Percentiles rank a stretch among this genome's conserved stretches.
phyloP scores from a whole-genome alignment of 2,888 invertebrate species.

The Euphydryas editha region DNA sequence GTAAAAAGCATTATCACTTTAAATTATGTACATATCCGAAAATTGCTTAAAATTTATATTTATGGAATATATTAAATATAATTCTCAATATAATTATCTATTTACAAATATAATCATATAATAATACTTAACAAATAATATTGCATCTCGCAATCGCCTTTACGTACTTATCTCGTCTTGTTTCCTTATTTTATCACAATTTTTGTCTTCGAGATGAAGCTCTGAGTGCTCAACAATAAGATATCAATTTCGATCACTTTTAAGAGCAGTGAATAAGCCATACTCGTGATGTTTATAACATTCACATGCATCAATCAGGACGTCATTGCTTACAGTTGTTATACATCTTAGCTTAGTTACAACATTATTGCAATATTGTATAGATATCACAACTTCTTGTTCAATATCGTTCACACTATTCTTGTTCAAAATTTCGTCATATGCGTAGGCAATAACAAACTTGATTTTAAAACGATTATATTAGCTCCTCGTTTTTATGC shows the following conservation, averaged over 20 bases:
- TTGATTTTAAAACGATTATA: constrained; percentile 7
- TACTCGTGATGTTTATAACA: constrained; percentile 9
- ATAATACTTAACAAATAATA: constrained; percentile 77
- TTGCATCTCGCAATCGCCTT: constrained; percentile 76
- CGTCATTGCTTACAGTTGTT: constrained; percentile 24
- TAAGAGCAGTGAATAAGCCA: constrained; percentile 8
- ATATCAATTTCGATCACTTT: not conserved
- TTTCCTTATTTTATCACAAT: constrained; percentile 42
- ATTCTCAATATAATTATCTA: constrained; percentile 53
- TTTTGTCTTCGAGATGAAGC: constrained; percentile 40
- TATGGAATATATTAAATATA: constrained; percentile 57
- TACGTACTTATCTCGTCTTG: constrained; percentile 46
- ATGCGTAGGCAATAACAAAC: constrained; percentile 18
- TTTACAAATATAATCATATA: constrained; percentile 64
- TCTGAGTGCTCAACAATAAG: constrained; percentile 19
- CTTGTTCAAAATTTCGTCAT: constrained; percentile 21
- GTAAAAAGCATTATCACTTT: constrained; percentile 66
- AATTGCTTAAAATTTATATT: constrained; percentile 65
- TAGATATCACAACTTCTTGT: constrained; percentile 36
- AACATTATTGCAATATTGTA: constrained; percentile 26
- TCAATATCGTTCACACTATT: constrained; percentile 30
- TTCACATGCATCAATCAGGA: not conserved
- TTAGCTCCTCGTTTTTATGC: not conserved
- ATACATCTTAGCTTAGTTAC: constrained; percentile 25
- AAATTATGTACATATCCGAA: constrained; percentile 76